Evolutionary conservation across 1,140 invertebrate genomes (phyloP).

Genomic region (Caenorhabditis tropicalis): DNA sequence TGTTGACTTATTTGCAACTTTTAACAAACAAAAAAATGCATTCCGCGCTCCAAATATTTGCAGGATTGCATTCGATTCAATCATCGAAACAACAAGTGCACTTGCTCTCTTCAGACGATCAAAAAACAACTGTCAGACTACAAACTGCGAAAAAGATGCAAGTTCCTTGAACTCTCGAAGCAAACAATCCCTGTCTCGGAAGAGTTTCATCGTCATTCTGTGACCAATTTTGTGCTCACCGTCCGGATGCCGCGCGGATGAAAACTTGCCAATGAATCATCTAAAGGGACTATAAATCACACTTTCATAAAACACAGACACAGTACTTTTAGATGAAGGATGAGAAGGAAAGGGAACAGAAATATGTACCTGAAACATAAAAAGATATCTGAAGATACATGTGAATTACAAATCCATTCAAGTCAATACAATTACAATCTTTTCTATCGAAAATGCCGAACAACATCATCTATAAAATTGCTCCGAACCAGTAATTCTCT

Average conservation of each 20-base stretch:
- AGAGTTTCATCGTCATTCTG: conserved; percentile 12
- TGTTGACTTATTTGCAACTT: background rate
- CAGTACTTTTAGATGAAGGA: background rate
- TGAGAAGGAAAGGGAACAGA: background rate
- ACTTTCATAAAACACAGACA: background rate
- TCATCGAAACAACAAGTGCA: conserved; percentile 8
- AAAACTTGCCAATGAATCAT: conserved; percentile 3
- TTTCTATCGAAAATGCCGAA: too few relatives aligned
- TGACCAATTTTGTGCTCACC: conserved; percentile 32
- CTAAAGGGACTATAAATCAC: conserved; percentile 25
- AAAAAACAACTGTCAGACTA: background rate
- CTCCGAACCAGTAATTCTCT: too few relatives aligned
- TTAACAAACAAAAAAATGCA: background rate
- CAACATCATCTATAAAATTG: too few relatives aligned
- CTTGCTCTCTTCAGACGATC: background rate
- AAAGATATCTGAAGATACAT: too few relatives aligned
- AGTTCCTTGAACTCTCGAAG: background rate
- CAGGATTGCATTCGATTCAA: too few relatives aligned
- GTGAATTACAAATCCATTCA: too few relatives aligned
- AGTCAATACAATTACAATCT: too few relatives aligned
- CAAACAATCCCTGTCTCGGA: background rate
- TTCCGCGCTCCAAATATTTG: background rate
- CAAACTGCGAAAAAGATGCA: conserved; percentile 1
- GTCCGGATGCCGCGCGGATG: conserved; percentile 5
- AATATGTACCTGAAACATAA: background rate